Base-by-base conservation (phyloP, 2,888 invertebrate genomes). In the Copidosoma aretas region DNA sequence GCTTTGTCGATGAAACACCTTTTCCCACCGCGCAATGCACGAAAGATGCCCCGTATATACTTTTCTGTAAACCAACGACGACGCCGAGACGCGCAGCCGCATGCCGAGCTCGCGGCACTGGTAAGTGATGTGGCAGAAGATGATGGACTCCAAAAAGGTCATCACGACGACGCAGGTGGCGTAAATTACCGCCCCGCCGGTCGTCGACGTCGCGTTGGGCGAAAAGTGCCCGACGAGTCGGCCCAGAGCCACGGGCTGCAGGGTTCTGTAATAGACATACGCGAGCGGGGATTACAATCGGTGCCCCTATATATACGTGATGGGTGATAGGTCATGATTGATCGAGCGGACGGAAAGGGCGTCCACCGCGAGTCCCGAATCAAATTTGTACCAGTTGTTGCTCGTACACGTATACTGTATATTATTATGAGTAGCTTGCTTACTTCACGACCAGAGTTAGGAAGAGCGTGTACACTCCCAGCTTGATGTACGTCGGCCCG, bases 11-110 rank as follows among this genome's bases (percentile, higher is more conserved):
- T n/a, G n/a, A n/a, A n/a, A n/a, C n/a, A n/a, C n/a, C n/a, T n/a
- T n/a, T n/a, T n/a, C n/a, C n/a, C n/a, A n/a, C n/a, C n/a, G n/a
- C n/a, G n/a, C n/a, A n/a, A n/a, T n/a, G n/a, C n/a, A n/a, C n/a
- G n/a, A n/a, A n/a, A n/a, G n/a, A n/a, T 8, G 32, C 32, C 32
- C 8, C 52, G 41, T 84, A n/a, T n/a, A n/a, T n/a, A 93, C 93
- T 88, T 95, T 95, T 86, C 92, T 88, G 80, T 93, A 94, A 70
- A 95, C 82, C 17, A 95, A 81, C 0, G 93, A 91, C 78, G 93
- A 93, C 76, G 90, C 88, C 0, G 93, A 93, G 65, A 94, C 87
- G 75, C 94, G 85, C 67, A 93, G 86, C 79, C 90, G 85, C 92
- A 93, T 92, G 56, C 94, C 94, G 56, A 93, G 86, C 73, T 90